phyloP scores from a whole-genome alignment of 2,113 vertebrate genomes.

The Zapornia atra region DNA sequence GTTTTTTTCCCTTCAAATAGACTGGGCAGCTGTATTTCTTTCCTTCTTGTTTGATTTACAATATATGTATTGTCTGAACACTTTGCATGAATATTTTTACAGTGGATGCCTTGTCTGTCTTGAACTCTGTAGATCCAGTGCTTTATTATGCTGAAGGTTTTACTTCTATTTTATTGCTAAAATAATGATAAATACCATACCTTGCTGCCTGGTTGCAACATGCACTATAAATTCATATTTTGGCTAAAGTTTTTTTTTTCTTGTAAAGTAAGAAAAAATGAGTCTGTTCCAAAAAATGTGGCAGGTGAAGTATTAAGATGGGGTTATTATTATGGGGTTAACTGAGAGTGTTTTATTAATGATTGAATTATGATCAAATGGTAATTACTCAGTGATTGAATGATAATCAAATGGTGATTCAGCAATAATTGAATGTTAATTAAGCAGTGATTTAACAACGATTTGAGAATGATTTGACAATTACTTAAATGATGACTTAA shows the following conservation, averaged over 20 bases:
- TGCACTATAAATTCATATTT: background rate
- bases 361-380: background rate
- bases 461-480: background rate
- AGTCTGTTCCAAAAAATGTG: background rate
- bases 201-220: background rate
- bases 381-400: background rate
- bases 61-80: constrained; percentile 27
- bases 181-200: background rate
- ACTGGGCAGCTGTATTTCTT: constrained; percentile 30
- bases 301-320: background rate
- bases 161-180: background rate
- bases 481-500: background rate
- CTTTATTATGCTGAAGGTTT: background rate
- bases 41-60: constrained; percentile 48
- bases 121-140: background rate
- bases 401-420: background rate
- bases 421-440: background rate
- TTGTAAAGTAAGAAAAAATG: background rate
- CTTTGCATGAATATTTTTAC: background rate
- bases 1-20: constrained; percentile 30
- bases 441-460: background rate
- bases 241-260: background rate
- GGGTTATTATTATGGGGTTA: background rate
- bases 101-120: constrained; percentile 25
- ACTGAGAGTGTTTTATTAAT: background rate